These are phyloP conservation scores for Drosophila borealis DNA, from an alignment of 2,888 invertebrate species.

Conservation along the genomic window DNA sequence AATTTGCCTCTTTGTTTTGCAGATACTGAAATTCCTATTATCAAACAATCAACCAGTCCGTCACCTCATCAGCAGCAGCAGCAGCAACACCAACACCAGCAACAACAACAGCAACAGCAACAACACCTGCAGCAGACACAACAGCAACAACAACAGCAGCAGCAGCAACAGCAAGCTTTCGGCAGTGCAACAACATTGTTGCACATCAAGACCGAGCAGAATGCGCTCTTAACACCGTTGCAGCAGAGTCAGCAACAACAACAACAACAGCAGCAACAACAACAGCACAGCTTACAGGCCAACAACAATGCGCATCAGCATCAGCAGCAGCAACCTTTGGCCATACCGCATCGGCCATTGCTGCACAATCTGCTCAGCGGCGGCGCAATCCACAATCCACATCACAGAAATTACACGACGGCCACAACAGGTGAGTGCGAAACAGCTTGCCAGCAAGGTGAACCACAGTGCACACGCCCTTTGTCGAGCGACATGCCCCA, in stretches of 20 bases:
- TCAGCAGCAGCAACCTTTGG: slow-evolving; percentile 78
- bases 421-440: slow-evolving; percentile 84
- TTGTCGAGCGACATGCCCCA: slow-evolving; percentile 5
- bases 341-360: slow-evolving; percentile 84
- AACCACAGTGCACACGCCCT: slow-evolving; percentile 65
- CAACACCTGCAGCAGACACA: slow-evolving; percentile 68
- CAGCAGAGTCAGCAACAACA: slow-evolving; percentile 70
- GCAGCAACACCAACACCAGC: slow-evolving; percentile 71
- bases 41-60: slow-evolving; percentile 85
- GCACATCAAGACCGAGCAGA: slow-evolving; percentile 84
- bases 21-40: slow-evolving; percentile 85
- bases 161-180: slow-evolving; percentile 72
- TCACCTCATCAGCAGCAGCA: slow-evolving; percentile 82
- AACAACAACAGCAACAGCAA: slow-evolving; percentile 77
- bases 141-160: slow-evolving; percentile 42
- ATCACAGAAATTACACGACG: slow-evolving; percentile 85
- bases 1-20: slow-evolving; percentile 36
- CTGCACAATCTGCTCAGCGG: slow-evolving; percentile 85
- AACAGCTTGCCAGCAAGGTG: slow-evolving; percentile 46
- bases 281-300: slow-evolving; percentile 57
- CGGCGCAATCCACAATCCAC: slow-evolving; percentile 84
- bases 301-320: slow-evolving; percentile 74
- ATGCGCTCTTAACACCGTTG: slow-evolving; percentile 76
- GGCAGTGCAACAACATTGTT: slow-evolving; percentile 78
- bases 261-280: slow-evolving; percentile 42